These are phyloP conservation scores for Calliopum simillimum DNA, from an alignment of 2,888 invertebrate species.

Conservation along the genomic window DNA sequence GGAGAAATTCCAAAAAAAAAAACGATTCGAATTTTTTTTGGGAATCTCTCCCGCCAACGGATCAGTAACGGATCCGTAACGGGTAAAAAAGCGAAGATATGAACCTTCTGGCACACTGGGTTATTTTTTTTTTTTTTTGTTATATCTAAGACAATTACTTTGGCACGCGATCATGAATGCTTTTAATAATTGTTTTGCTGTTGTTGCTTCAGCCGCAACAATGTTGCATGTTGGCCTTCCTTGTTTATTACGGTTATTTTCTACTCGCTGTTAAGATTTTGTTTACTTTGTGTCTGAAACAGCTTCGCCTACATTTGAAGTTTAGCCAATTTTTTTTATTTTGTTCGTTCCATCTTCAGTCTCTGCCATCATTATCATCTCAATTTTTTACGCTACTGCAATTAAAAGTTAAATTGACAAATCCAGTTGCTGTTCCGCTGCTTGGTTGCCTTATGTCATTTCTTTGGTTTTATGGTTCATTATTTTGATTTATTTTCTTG, in stretches of 20 bases:
- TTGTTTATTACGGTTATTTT: constrained; percentile 13
- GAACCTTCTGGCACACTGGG: neutral
- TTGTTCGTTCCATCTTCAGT: too few relatives aligned
- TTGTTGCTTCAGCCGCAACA: constrained; percentile 1
- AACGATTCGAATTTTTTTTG: too few relatives aligned
- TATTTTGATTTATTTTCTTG: too few relatives aligned
- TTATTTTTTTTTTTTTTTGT: neutral
- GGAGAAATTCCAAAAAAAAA: too few relatives aligned
- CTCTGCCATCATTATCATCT: too few relatives aligned
- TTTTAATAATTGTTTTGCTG: constrained; percentile 14
- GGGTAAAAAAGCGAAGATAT: too few relatives aligned
- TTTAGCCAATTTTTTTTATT: too few relatives aligned
- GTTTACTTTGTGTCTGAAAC: neutral
- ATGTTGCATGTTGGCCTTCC: constrained; percentile 12
- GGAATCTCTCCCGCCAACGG: too few relatives aligned
- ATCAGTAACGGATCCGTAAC: too few relatives aligned
- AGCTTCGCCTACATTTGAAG: constrained; percentile 23
- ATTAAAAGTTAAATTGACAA: constrained; percentile 33
- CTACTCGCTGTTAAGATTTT: neutral
- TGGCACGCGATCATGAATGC: constrained; percentile 32
- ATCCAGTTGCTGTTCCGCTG: neutral
- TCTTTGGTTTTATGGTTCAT: too few relatives aligned
- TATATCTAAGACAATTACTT: constrained; percentile 13
- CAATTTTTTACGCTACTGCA: neutral
- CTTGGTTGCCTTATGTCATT: too few relatives aligned